Conservation (phyloP, 2,888 invertebrate genomes). For the Drosophila tanythrix region DNA sequence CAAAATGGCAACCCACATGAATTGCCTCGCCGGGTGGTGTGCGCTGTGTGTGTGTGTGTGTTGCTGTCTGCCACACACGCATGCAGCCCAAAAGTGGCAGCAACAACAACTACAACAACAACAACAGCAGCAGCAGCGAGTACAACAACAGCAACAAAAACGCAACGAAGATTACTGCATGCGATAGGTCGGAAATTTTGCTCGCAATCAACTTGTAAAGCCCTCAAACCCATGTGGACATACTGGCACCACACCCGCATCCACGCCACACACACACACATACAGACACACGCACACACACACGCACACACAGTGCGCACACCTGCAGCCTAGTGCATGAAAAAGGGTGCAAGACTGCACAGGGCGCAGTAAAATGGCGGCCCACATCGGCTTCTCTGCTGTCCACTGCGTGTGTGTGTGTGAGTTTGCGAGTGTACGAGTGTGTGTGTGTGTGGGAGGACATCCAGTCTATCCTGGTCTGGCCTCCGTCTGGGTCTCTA, state of each 20-base stretch:
- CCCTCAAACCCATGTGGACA: conserved; percentile 46
- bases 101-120: conserved; percentile 19
- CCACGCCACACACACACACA: not conserved
- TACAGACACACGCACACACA: no score
- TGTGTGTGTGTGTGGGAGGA: conserved; percentile 22
- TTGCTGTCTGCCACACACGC: conserved; percentile 51
- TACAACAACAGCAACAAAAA: conserved; percentile 47
- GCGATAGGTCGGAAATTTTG: conserved; percentile 78
- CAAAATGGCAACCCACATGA: conserved; percentile 64
- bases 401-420: conserved; percentile 18
- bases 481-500: conserved; percentile 30
- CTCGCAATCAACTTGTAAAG: conserved; percentile 66
- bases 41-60: conserved; percentile 14
- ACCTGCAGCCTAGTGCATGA: conserved; percentile 56
- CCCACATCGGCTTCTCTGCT: conserved; percentile 47
- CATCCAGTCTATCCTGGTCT: conserved; percentile 28
- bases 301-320: conserved; percentile 23
- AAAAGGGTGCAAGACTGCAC: conserved; percentile 59
- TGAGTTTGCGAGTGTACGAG: conserved; percentile 3
- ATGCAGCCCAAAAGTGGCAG: conserved; percentile 44
- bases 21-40: conserved; percentile 25
- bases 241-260: conserved; percentile 14
- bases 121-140: conserved; percentile 12
- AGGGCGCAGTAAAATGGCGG: conserved; percentile 75
- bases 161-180: conserved; percentile 73